Percentiles rank a stretch among this genome's conserved stretches.
Evolutionary conservation across 2,113 vertebrate genomes (phyloP).

Genomic region (Willisornis vidua): DNA sequence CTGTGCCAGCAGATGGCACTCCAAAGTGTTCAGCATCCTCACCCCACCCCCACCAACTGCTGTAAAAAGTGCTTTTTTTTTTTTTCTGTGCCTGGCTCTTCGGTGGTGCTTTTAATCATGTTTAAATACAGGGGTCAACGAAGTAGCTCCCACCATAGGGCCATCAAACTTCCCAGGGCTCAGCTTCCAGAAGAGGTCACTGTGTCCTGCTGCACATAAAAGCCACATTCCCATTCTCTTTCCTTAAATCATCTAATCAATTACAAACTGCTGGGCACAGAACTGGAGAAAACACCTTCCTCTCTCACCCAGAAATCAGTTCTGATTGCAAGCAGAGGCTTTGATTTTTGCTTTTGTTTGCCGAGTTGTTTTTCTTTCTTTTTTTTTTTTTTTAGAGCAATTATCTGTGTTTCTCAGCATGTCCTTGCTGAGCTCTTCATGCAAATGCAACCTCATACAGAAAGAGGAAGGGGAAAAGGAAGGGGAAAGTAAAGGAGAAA

Average conservation of each 20-base stretch:
- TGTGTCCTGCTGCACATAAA: neutral
- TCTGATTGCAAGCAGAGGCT: neutral
- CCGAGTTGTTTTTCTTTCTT: too few relatives aligned
- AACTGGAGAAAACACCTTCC: neutral
- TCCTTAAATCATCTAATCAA: neutral
- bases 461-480: neutral
- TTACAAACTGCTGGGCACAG: neutral
- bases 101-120: neutral
- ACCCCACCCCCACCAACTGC: neutral
- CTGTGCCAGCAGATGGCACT: slow-evolving; percentile 58
- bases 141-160: neutral
- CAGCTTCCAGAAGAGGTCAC: neutral
- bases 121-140: neutral
- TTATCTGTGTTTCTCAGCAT: neutral
- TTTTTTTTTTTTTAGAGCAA: neutral
- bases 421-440: neutral
- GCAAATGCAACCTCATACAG: fast-evolving
- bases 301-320: neutral
- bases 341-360: neutral
- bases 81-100: neutral
- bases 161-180: neutral
- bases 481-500: neutral
- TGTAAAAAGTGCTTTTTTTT: neutral
- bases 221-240: neutral
- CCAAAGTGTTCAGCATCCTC: neutral